Evolutionary conservation across 2,888 invertebrate genomes (phyloP).

Genomic region (Ariolimax columbianus): DNA sequence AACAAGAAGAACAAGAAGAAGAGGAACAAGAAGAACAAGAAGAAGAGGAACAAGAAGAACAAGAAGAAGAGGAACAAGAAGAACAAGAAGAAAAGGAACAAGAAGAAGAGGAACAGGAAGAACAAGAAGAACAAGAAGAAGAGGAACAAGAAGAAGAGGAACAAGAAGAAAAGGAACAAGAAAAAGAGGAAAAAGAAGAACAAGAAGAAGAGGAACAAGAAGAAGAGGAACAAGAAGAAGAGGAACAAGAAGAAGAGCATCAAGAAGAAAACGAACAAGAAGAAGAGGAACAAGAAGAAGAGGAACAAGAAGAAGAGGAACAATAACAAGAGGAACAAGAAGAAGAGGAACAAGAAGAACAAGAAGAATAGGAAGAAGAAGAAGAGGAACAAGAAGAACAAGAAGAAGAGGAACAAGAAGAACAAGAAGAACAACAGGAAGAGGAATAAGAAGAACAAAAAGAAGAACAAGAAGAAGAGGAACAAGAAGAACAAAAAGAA

Average conservation of each 20-base stretch:
- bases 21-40: conserved; percentile 5
- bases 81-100: neutral
- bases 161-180: neutral
- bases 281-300: neutral
- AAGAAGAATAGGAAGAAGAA: neutral
- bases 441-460: too few species aligned
- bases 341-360: too few species aligned
- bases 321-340: too few species aligned
- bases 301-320: neutral
- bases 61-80: neutral
- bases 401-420: neutral
- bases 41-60: conserved; percentile 10
- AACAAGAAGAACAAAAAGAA: too few species aligned
- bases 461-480: too few species aligned
- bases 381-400: neutral
- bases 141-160: conserved; percentile 12
- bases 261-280: too few species aligned
- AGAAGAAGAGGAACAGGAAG: neutral
- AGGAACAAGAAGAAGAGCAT: too few species aligned
- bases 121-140: neutral
- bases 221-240: neutral
- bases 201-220: neutral
- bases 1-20: conserved; percentile 19
- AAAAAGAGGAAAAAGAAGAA: neutral
- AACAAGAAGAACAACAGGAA: too few species aligned